phyloP scores from a whole-genome alignment of 2,797 vertebrate species.

The Enteromius argenteus region DNA sequence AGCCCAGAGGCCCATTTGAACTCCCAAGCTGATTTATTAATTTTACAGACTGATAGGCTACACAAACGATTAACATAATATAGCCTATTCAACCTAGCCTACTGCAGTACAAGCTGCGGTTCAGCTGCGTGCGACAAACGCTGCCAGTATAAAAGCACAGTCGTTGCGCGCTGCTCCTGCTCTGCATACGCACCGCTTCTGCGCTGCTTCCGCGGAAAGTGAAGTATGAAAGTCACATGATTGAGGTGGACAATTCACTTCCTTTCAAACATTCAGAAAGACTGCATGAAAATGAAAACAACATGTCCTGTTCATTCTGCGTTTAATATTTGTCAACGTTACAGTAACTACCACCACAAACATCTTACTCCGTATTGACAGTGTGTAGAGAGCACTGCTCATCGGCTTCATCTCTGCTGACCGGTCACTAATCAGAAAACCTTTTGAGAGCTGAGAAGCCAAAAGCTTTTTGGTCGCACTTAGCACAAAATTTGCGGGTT shows the following conservation, averaged over 20 bases:
- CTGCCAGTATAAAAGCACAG: too few relatives aligned
- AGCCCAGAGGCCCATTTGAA: too few relatives aligned
- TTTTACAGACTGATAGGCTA: too few relatives aligned
- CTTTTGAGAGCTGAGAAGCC: background rate
- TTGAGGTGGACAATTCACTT: background rate
- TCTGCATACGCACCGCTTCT: too few relatives aligned
- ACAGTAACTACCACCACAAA: background rate
- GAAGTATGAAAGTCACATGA: background rate
- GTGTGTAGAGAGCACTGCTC: background rate
- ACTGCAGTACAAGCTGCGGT: too few relatives aligned
- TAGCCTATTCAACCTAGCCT: too few relatives aligned
- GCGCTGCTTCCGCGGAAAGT: too few relatives aligned
- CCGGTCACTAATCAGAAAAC: constrained; percentile 5
- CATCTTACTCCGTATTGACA: background rate
- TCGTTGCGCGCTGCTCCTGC: too few relatives aligned
- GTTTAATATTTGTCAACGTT: background rate
- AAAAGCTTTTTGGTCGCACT: constrained; percentile 6
- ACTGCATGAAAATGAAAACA: background rate
- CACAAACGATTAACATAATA: too few relatives aligned
- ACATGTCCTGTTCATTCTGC: background rate
- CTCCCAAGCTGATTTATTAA: too few relatives aligned
- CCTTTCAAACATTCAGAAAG: background rate
- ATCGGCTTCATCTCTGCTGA: constrained; percentile 12
- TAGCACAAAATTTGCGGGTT: background rate
- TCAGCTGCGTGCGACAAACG: too few relatives aligned